Percentiles rank a stretch among this genome's conserved stretches.
These are phyloP conservation scores for Clarias fuscus DNA, from an alignment of 2,797 vertebrate genomes.

Conservation along the genomic window DNA sequence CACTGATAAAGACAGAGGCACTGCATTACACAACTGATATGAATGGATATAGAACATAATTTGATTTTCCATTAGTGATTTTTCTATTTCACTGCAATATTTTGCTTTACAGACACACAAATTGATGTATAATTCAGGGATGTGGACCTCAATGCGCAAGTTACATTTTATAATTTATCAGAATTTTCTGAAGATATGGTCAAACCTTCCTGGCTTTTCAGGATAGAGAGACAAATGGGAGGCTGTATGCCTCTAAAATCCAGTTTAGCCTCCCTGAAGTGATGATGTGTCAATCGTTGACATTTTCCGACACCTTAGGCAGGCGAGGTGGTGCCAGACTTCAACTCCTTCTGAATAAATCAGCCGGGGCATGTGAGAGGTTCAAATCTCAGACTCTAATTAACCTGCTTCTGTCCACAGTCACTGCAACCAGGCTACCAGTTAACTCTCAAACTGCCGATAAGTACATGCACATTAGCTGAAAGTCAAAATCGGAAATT, in stretches of 20 bases:
- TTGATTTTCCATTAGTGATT: not conserved
- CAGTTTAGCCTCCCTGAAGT: conserved; percentile 46
- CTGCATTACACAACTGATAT: not conserved
- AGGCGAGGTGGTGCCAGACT: conserved; percentile 47
- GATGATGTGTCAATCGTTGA: conserved; percentile 52
- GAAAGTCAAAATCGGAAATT: not conserved
- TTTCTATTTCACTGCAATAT: not conserved
- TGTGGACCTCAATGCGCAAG: not conserved
- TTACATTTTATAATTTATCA: not conserved
- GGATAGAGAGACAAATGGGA: conserved; percentile 26
- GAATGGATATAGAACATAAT: not conserved
- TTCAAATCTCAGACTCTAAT: conserved; percentile 25
- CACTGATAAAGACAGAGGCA: not conserved
- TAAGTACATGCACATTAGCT: not conserved
- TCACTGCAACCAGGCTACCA: conserved; percentile 22
- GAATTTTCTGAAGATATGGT: conserved; percentile 1
- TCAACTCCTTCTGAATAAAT: conserved; percentile 40
- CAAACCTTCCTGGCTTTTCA: not conserved
- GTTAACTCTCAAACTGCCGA: conserved; percentile 16
- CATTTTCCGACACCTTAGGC: conserved; percentile 47
- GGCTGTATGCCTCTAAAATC: conserved; percentile 37
- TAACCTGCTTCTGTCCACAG: conserved; percentile 20
- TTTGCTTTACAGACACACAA: not conserved
- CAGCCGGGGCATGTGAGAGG: conserved; percentile 31
- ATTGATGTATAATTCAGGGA: not conserved